Evolutionary conservation across 1,140 invertebrate genomes (phyloP).

Genomic region (Yoshiicerus persimilis): DNA sequence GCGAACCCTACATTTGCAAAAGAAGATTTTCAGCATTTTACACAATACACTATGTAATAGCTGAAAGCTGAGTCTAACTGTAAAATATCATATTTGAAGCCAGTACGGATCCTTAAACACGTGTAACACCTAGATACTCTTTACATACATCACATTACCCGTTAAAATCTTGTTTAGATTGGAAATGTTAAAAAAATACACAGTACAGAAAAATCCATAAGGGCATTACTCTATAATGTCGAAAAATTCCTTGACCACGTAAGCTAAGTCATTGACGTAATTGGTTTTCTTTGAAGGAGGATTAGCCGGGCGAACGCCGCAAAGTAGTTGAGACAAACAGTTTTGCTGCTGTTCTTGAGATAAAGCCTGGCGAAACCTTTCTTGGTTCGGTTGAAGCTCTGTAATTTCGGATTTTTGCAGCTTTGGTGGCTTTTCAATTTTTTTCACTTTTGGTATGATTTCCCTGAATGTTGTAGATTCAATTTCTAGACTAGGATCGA

Average conservation of each 20-base stretch:
- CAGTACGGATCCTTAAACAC: too few relatives aligned
- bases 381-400: neutral
- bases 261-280: neutral
- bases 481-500: neutral
- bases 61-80: too few relatives aligned
- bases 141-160: too few relatives aligned
- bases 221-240: neutral
- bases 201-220: neutral
- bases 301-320: neutral
- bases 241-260: conserved; percentile 13
- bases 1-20: too few relatives aligned
- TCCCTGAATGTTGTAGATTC: neutral
- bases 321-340: neutral
- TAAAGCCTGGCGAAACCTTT: neutral
- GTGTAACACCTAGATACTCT: too few relatives aligned
- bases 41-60: too few relatives aligned
- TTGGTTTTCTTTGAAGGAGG: neutral
- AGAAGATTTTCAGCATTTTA: neutral
- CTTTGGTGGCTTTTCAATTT: neutral
- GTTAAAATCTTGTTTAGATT: too few relatives aligned
- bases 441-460: neutral
- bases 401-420: neutral
- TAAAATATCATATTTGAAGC: too few relatives aligned
- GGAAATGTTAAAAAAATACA: too few relatives aligned
- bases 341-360: neutral